phyloP scores from a whole-genome alignment of 2,797 vertebrate species.

The Sebastes kiyomatsui region DNA sequence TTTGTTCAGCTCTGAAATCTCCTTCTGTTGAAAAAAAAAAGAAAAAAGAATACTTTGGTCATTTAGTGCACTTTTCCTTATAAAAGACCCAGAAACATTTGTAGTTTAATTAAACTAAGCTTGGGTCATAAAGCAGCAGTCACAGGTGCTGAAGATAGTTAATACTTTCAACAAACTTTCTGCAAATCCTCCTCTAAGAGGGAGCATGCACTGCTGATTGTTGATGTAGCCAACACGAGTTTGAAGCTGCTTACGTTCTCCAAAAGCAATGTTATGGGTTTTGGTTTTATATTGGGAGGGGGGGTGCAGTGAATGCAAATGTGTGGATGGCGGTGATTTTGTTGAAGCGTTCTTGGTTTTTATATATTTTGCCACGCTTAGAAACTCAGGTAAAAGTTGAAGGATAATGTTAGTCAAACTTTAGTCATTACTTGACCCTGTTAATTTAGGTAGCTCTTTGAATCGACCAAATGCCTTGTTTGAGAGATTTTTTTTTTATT shows the following conservation, averaged over 20 bases:
- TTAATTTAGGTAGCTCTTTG: constrained; percentile 55
- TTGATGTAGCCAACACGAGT: constrained; percentile 33
- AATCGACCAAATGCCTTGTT: constrained; percentile 74
- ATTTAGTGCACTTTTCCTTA: constrained; percentile 41
- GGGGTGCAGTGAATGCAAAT: constrained; percentile 11
- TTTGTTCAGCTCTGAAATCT: constrained; percentile 8
- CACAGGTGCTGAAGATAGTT: background rate
- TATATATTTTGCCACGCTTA: constrained; percentile 45
- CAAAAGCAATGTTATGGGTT: constrained; percentile 42
- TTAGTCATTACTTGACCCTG: constrained; percentile 43
- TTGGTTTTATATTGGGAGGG: constrained; percentile 14
- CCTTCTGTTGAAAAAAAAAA: constrained; percentile 11
- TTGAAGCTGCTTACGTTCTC: constrained; percentile 54
- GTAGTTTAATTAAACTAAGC: constrained; percentile 27
- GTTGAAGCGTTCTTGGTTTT: constrained; percentile 33
- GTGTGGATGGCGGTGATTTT: constrained; percentile 15
- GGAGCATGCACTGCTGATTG: constrained; percentile 29
- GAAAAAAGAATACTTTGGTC: background rate
- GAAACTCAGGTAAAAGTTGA: constrained; percentile 73
- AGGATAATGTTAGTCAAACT: constrained; percentile 41
- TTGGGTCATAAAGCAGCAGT: constrained; percentile 34
- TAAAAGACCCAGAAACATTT: constrained; percentile 37
- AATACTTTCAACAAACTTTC: constrained; percentile 4
- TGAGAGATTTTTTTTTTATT: constrained; percentile 35
- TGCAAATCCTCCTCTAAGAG: constrained; percentile 12